Conservation (phyloP, 2,888 invertebrate species). For the Habrosyne pyritoides region DNA sequence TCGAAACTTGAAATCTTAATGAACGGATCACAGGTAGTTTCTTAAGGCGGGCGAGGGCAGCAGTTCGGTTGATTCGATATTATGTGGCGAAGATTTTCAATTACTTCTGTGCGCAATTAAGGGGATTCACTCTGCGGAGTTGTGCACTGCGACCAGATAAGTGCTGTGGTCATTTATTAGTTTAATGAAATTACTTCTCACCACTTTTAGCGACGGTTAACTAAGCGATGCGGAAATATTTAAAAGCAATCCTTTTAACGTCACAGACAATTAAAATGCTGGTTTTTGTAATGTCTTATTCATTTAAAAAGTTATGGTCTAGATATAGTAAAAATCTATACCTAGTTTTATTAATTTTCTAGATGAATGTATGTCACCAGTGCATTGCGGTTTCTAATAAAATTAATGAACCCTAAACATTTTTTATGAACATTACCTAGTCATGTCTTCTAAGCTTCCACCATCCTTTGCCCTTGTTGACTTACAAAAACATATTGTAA, state of each 20-base stretch:
- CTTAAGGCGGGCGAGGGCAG: conserved; percentile 29
- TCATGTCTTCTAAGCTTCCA: too few relatives aligned
- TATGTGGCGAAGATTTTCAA: conserved; percentile 57
- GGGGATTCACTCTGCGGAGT: conserved; percentile 54
- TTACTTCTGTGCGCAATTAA: conserved; percentile 62
- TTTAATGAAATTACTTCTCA: conserved; percentile 53
- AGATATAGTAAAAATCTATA: too few relatives aligned
- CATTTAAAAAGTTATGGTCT: too few relatives aligned
- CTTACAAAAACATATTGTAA: too few relatives aligned
- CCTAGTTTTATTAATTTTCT: too few relatives aligned
- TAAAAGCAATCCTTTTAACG: conserved; percentile 8
- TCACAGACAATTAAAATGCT: background rate
- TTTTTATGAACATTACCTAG: too few relatives aligned
- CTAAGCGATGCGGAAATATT: conserved; percentile 7
- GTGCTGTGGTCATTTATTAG: conserved; percentile 53
- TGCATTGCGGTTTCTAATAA: too few relatives aligned
- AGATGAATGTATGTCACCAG: too few relatives aligned
- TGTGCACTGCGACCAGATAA: conserved; percentile 47
- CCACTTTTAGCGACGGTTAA: conserved; percentile 17
- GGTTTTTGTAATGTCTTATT: too few relatives aligned
- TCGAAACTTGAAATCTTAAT: conserved; percentile 51
- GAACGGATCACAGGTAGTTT: conserved; percentile 45
- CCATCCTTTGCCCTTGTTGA: too few relatives aligned
- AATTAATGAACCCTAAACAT: too few relatives aligned
- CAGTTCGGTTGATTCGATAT: conserved; percentile 29